Base-by-base conservation (phyloP, 2,888 invertebrate species). In the Tetanocera ferruginea region DNA sequence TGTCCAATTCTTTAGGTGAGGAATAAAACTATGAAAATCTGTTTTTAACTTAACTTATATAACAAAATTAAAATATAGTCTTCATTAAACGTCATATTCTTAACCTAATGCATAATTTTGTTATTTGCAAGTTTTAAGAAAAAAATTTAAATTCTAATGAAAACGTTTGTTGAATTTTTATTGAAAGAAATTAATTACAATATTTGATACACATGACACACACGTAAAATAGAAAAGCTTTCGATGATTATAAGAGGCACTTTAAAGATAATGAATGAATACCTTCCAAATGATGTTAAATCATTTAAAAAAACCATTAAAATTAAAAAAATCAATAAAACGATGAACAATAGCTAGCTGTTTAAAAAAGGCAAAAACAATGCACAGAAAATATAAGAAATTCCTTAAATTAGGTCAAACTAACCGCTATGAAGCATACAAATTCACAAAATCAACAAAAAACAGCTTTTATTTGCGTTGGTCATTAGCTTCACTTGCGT, bases 401-500 rank as follows among this genome's bases (percentile, higher is more conserved):
- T 64, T 31, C 28, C 64, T 17, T 14, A n/a, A 69, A 51, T 25
- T 69, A 51, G 69, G 69, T 69, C 49, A 69, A 37, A 37, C 37
- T 17, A 60, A 25, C 3, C 60, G 60, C 28, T 57, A 28, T 23
- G 60, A 28, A 23, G 25, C 14, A 14, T 31, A 34, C 14, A 64
- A 25, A 34, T 31, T 17, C n/a, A 66, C 37, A 37, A 66, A 66
- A 23, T 14, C 49, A 67, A 67, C 67, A 43, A 49, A 31, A 43
- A 67, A 5, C 43, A 25, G n/a, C 6, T 43, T 69, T 69, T 51
- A 69, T 69, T 69, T 25, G 49, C 51, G 11, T 51, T 25, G 14
- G 28, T 69, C 69, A 51, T 69, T 49, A 51, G 69, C 69, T 69
- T 51, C 25, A 51, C 69, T 51, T 69, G 69, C 69, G 51, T 25